Percentiles rank a stretch among this genome's conserved stretches.
phyloP scores from a whole-genome alignment of 1,140 invertebrate species.

The Orius insidiosus region DNA sequence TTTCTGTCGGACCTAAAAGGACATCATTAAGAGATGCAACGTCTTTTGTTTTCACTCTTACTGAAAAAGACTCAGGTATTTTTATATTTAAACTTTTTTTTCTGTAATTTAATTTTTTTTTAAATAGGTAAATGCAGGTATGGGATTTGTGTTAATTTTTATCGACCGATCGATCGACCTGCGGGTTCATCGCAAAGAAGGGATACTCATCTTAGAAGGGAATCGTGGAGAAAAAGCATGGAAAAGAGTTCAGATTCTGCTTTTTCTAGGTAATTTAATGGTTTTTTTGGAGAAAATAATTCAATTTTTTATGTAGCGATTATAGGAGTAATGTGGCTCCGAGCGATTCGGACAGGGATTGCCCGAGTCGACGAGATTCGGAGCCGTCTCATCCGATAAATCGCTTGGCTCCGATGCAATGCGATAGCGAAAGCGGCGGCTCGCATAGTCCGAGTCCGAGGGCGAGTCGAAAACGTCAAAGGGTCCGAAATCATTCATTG shows the following conservation, averaged over 20 bases:
- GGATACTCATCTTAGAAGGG: conserved; percentile 47
- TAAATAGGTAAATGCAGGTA: conserved; percentile 69
- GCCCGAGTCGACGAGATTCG: conserved; percentile 46
- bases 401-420: conserved; percentile 21
- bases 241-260: conserved; percentile 81
- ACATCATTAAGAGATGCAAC: conserved; percentile 73
- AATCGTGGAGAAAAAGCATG: conserved; percentile 77
- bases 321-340: conserved; percentile 74
- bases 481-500: conserved; percentile 72
- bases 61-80: conserved; percentile 92
- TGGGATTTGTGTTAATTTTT: conserved; percentile 97
- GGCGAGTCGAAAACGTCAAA: conserved; percentile 61
- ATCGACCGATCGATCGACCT: conserved; percentile 63
- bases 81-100: background rate
- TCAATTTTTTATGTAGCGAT: conserved; percentile 42
- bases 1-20: conserved; percentile 71
- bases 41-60: conserved; percentile 96
- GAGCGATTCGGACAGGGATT: conserved; percentile 72
- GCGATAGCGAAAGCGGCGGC: conserved; percentile 72
- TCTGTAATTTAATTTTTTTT: conserved; percentile 10
- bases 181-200: conserved; percentile 24
- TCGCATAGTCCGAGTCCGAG: conserved; percentile 71
- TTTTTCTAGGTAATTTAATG: conserved; percentile 61
- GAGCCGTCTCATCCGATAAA: conserved; percentile 28
- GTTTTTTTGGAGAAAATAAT: background rate